Evolutionary conservation across 2,888 invertebrate genomes (phyloP).

Genomic region (Halocaridina rubra): DNA sequence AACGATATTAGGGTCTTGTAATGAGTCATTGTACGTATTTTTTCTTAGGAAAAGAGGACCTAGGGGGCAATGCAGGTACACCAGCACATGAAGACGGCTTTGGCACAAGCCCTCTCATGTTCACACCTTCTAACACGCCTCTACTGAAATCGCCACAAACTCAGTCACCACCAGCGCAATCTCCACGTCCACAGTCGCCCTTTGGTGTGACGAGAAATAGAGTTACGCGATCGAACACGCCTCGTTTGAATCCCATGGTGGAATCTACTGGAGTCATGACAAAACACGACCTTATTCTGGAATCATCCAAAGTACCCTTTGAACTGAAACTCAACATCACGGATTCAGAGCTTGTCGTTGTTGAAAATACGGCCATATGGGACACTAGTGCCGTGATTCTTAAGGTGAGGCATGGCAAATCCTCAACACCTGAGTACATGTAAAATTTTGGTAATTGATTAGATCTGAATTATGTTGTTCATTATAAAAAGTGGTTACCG

Average conservation of each 20-base stretch:
- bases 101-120: background rate
- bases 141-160: background rate
- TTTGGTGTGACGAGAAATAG: background rate
- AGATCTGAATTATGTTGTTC: too few species aligned
- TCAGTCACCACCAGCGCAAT: slow-evolving; percentile 3
- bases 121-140: slow-evolving; percentile 17
- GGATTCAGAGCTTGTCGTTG: slow-evolving; percentile 93
- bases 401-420: slow-evolving; percentile 68
- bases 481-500: too few species aligned
- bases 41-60: background rate
- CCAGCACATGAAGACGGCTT: background rate
- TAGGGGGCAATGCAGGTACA: background rate
- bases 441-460: too few species aligned
- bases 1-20: too few species aligned
- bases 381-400: slow-evolving; percentile 95
- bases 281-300: slow-evolving; percentile 69
- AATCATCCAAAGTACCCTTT: slow-evolving; percentile 70
- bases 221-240: slow-evolving; percentile 26
- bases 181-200: slow-evolving; percentile 39
- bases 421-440: too few species aligned
- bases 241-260: slow-evolving; percentile 66
- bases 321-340: slow-evolving; percentile 94
- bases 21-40: too few species aligned
- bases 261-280: slow-evolving; percentile 70
- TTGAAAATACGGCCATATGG: slow-evolving; percentile 87